These are phyloP conservation scores for Chymomyza amoena DNA, from an alignment of 2,888 invertebrate species.

Conservation along the genomic window DNA sequence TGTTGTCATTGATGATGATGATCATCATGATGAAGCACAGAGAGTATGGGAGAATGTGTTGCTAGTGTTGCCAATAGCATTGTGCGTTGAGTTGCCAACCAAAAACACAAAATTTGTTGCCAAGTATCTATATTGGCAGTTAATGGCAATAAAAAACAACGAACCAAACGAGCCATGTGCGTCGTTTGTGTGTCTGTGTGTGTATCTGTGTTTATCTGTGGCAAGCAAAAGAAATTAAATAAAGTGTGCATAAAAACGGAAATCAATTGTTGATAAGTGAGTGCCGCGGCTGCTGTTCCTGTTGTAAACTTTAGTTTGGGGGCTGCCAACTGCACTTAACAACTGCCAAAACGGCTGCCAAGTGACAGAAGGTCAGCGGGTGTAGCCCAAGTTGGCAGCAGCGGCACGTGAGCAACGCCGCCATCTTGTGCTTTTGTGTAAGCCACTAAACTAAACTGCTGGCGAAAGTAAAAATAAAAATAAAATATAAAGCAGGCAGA, in stretches of 20 bases:
- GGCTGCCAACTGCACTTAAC: neutral
- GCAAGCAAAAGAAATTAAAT: slow-evolving; percentile 23
- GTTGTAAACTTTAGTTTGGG: neutral
- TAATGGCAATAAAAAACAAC: neutral
- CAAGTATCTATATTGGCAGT: neutral
- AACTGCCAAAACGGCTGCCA: neutral
- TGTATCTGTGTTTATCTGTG: slow-evolving; percentile 6
- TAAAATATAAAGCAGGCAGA: too few species aligned
- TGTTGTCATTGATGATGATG: neutral
- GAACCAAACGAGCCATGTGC: neutral
- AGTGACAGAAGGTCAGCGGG: neutral
- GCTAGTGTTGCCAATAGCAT: neutral
- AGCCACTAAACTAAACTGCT: neutral
- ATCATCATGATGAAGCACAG: neutral
- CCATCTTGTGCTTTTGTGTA: slow-evolving; percentile 10
- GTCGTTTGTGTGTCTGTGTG: neutral
- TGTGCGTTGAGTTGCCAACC: neutral
- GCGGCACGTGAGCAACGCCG: neutral
- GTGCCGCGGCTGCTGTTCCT: neutral
- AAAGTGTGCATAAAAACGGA: slow-evolving; percentile 34
- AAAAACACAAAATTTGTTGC: slow-evolving; percentile 5
- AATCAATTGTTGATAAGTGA: slow-evolving; percentile 50
- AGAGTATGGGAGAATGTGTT: neutral
- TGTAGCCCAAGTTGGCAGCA: neutral
- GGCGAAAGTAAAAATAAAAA: slow-evolving; percentile 25